Evolutionary conservation across 2,888 invertebrate species (phyloP).

Genomic region (Agapostemon virescens): DNA sequence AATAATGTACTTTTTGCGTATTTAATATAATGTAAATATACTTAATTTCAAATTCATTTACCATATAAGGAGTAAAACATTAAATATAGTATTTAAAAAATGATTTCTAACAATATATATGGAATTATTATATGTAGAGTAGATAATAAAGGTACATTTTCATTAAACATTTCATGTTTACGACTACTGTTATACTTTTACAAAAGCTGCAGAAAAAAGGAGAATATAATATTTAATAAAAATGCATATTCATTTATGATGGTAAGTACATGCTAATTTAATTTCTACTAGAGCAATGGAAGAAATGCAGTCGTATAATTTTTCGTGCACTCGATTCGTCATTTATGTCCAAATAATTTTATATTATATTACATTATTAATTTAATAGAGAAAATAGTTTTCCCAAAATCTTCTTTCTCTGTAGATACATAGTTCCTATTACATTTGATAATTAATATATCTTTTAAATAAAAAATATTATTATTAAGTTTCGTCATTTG

Average conservation of each 20-base stretch:
- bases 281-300: not conserved
- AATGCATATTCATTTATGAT: conserved; percentile 6
- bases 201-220: conserved; percentile 16
- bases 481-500: not conserved
- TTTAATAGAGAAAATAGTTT: not conserved
- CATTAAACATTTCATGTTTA: not conserved
- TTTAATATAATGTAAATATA: not conserved
- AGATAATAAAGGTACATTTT: not conserved
- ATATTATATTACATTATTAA: not conserved
- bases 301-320: not conserved
- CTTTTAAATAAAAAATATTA: not conserved
- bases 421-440: not conserved
- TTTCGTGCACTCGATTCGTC: not conserved
- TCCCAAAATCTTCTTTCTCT: not conserved
- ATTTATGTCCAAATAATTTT: not conserved
- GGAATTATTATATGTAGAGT: not conserved
- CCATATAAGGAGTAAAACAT: not conserved
- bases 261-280: conserved; percentile 10
- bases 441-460: not conserved
- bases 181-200: not conserved
- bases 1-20: not conserved
- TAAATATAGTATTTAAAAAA: not conserved
- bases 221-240: conserved; percentile 13
- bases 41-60: not conserved
- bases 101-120: not conserved